These are phyloP conservation scores for Condylura cristata DNA, from an alignment of 2,113 vertebrate species.

Conservation along the genomic window DNA sequence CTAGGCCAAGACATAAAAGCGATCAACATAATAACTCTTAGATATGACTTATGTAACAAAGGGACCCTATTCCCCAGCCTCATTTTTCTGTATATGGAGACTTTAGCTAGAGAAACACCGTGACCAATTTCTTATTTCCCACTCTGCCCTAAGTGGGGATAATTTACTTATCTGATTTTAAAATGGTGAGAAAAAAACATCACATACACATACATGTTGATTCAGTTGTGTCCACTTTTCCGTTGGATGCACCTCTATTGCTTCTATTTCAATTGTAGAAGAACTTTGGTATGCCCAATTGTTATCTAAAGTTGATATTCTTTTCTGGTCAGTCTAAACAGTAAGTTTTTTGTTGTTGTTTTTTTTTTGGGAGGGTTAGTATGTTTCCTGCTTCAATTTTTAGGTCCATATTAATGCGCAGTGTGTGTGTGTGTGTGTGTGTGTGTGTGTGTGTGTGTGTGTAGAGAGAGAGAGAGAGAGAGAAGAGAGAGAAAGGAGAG, in stretches of 20 bases:
- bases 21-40: neutral
- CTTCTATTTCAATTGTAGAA: constrained; percentile 3
- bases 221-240: neutral
- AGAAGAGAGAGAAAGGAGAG: no score
- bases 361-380: constrained; percentile 3
- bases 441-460: neutral
- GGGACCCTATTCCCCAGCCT: no score
- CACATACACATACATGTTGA: neutral
- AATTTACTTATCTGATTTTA: neutral
- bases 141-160: neutral
- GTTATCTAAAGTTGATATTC: neutral
- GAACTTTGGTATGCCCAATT: neutral
- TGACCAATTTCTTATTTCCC: neutral
- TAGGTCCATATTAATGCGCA: constrained; percentile 9
- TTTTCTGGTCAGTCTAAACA: constrained; percentile 11
- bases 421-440: neutral
- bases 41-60: neutral
- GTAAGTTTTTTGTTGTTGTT: neutral
- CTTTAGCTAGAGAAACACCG: neutral
- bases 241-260: neutral
- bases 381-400: constrained; percentile 20
- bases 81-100: neutral
- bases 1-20: neutral
- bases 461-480: neutral
- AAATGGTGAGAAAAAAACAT: neutral